These are phyloP conservation scores for Isurus oxyrinchus DNA, from an alignment of 2,113 vertebrate species.

Conservation along the genomic window DNA sequence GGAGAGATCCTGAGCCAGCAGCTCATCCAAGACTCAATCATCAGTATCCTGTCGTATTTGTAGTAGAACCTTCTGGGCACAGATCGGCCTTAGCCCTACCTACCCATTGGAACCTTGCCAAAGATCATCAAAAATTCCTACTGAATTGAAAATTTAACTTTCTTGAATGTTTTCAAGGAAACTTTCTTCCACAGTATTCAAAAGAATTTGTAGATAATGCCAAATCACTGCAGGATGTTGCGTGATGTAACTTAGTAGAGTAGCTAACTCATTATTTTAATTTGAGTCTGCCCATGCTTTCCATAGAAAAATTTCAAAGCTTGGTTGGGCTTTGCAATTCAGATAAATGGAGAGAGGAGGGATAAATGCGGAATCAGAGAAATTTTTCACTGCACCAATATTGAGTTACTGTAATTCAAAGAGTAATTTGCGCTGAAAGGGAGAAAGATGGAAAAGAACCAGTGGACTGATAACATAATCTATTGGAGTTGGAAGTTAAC, in stretches of 20 bases:
- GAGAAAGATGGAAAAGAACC: not conserved
- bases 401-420: not conserved
- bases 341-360: not conserved
- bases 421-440: not conserved
- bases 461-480: not conserved
- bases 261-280: not conserved
- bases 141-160: not conserved
- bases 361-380: not conserved
- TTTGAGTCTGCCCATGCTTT: not conserved
- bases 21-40: too few species aligned
- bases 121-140: not conserved
- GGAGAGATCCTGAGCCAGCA: too few species aligned
- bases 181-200: not conserved
- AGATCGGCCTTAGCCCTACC: too few species aligned
- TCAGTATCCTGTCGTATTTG: too few species aligned
- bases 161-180: too few species aligned
- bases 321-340: not conserved
- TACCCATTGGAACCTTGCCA: too few species aligned
- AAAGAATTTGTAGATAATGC: not conserved
- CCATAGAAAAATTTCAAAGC: not conserved
- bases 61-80: too few species aligned
- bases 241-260: not conserved
- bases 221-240: not conserved
- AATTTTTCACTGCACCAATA: not conserved
- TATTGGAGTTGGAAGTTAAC: too few species aligned